phyloP scores from a whole-genome alignment of 2,888 invertebrate genomes.

The Plagiodera versicolora region DNA sequence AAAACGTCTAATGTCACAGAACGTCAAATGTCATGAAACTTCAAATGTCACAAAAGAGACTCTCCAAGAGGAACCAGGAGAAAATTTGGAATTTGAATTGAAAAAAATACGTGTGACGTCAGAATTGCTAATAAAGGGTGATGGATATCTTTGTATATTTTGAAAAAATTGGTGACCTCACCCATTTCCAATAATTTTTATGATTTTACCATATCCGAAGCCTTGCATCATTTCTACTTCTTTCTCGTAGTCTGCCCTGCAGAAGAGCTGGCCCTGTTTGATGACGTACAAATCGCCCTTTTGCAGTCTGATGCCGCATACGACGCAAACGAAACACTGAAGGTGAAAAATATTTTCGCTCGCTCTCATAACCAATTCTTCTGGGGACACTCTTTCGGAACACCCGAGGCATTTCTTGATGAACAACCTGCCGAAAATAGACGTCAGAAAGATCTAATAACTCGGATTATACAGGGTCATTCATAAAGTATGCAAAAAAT shows the following conservation, averaged over 20 bases:
- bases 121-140: too few relatives aligned
- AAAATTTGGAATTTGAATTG: too few relatives aligned
- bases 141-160: too few relatives aligned
- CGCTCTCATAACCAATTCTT: constrained; percentile 80
- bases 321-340: constrained; percentile 77
- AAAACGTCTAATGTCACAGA: too few relatives aligned
- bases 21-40: too few relatives aligned
- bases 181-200: too few relatives aligned
- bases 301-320: constrained; percentile 73
- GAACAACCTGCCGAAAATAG: constrained; percentile 61
- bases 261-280: constrained; percentile 76
- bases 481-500: too few relatives aligned
- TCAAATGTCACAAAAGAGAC: too few relatives aligned
- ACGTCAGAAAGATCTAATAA: background rate
- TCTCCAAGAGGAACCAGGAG: too few relatives aligned
- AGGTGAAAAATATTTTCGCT: constrained; percentile 76
- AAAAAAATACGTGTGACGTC: too few relatives aligned
- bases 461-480: background rate
- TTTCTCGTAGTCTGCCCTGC: constrained; percentile 78
- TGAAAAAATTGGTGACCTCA: too few relatives aligned
- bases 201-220: constrained; percentile 57
- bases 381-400: constrained; percentile 69
- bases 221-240: constrained; percentile 74
- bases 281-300: constrained; percentile 82
- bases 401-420: constrained; percentile 76